A percentile compares a stretch with the other conserved stretches of the same genome.
Conservation (phyloP, 2,888 invertebrate genomes). For the Scaptomyza reducta region DNA sequence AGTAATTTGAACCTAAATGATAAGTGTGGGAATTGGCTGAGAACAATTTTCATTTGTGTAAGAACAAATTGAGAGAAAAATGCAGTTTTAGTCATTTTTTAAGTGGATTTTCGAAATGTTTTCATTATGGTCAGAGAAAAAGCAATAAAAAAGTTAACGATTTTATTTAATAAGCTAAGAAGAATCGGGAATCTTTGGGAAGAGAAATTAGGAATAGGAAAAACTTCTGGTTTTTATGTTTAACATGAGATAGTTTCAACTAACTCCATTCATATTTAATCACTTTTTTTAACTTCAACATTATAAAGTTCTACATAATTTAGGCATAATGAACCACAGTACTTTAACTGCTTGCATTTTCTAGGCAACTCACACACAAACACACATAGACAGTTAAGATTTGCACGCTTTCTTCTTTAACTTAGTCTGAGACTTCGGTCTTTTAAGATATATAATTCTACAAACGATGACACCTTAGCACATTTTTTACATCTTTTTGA, state of each 20-base stretch:
- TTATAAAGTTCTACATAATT: background rate
- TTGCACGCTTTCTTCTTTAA: slow-evolving; percentile 76
- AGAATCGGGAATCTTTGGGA: no score
- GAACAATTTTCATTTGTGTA: background rate
- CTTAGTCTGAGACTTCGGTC: slow-evolving; percentile 51
- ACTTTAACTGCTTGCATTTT: slow-evolving; percentile 5
- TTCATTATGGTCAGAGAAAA: background rate
- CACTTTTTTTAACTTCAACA: background rate
- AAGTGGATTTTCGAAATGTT: background rate
- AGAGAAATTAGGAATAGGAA: no score
- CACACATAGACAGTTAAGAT: slow-evolving; percentile 32
- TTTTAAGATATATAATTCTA: slow-evolving; percentile 47
- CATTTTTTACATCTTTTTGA: slow-evolving; percentile 69
- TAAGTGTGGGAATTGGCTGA: slow-evolving; percentile 14
- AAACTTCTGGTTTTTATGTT: no score
- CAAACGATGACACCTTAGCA: slow-evolving; percentile 59
- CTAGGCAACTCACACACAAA: background rate
- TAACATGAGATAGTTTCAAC: no score
- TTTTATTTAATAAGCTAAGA: no score
- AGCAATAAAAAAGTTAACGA: no score
- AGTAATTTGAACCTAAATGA: slow-evolving; percentile 18
- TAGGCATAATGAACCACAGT: slow-evolving; percentile 21
- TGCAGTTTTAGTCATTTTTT: no score
- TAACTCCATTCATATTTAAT: no score
- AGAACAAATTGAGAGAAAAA: background rate